Conservation (phyloP, 2,113 vertebrate species). For the Hipposideros armiger region DNA sequence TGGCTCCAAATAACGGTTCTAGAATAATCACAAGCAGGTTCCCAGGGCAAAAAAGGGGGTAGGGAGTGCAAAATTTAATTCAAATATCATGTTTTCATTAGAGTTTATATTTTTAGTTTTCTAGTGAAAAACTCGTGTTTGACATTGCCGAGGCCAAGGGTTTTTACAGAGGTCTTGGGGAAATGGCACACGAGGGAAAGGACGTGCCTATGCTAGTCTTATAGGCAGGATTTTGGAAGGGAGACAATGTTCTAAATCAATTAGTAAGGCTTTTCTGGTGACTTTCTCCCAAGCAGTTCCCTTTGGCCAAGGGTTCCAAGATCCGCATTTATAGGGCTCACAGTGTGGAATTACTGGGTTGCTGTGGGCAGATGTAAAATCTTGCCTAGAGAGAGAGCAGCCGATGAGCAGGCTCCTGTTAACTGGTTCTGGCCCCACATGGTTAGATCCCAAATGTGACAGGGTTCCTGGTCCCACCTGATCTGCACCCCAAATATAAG, state of each 20-base stretch:
- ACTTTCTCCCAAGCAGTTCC: neutral
- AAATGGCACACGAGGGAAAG: neutral
- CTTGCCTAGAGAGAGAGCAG: neutral
- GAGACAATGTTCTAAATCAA: neutral
- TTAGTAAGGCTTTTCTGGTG: neutral
- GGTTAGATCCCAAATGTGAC: neutral
- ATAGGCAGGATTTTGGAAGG: neutral
- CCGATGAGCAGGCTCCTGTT: neutral
- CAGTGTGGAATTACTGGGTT: neutral
- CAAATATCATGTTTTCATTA: neutral
- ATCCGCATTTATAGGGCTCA: neutral
- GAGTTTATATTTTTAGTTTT: neutral
- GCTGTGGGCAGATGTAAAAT: neutral
- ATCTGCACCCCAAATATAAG: neutral
- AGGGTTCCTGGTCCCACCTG: too few species aligned
- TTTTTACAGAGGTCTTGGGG: neutral
- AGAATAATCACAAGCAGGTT: constrained; percentile 53
- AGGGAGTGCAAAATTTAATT: neutral
- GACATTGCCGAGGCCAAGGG: neutral
- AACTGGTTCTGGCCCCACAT: neutral
- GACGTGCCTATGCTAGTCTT: neutral
- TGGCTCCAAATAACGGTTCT: neutral
- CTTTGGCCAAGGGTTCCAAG: neutral
- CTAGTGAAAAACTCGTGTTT: neutral
- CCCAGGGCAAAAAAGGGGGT: neutral